Evolutionary conservation across 35 echinoderm and acorn worm species (phyloP).

Genomic region (Strongylocentrotus purpuratus): DNA sequence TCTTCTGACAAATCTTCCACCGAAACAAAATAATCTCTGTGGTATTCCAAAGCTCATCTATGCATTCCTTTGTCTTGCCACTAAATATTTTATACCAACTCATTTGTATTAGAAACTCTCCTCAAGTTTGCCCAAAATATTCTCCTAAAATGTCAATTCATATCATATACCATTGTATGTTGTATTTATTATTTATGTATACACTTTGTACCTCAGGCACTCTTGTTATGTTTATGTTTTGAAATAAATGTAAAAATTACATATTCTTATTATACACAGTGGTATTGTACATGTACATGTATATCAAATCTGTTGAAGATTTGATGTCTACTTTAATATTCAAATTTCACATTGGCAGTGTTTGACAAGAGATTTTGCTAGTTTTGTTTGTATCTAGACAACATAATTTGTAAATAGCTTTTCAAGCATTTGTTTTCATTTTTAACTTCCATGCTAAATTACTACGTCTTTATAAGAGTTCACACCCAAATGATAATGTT

Average conservation of each 20-base stretch:
- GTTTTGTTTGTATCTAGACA: not conserved
- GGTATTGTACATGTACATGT: not conserved
- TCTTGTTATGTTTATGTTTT: not conserved
- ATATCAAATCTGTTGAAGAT: not conserved
- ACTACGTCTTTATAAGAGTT: not conserved
- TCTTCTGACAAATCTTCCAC: not conserved
- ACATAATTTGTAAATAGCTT: not conserved
- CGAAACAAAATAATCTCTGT: not conserved
- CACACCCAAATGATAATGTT: not conserved
- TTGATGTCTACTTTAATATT: not conserved
- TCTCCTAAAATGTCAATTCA: not conserved
- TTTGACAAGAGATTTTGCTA: not conserved
- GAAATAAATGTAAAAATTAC: not conserved
- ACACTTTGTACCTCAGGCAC: not conserved
- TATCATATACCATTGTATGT: not conserved
- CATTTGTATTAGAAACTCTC: not conserved
- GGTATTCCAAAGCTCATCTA: conserved; percentile 17
- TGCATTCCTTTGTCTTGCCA: conserved; percentile 25
- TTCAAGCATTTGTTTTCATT: not conserved
- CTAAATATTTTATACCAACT: not conserved
- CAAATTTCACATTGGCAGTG: not conserved
- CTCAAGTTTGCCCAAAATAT: not conserved
- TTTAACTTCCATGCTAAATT: not conserved
- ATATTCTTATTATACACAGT: not conserved
- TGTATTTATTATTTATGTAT: conserved; percentile 15